Percentiles rank a stretch among this genome's conserved stretches.
Evolutionary conservation across 2,797 vertebrate species (phyloP).

Genomic region (Darevskia mixta): DNA sequence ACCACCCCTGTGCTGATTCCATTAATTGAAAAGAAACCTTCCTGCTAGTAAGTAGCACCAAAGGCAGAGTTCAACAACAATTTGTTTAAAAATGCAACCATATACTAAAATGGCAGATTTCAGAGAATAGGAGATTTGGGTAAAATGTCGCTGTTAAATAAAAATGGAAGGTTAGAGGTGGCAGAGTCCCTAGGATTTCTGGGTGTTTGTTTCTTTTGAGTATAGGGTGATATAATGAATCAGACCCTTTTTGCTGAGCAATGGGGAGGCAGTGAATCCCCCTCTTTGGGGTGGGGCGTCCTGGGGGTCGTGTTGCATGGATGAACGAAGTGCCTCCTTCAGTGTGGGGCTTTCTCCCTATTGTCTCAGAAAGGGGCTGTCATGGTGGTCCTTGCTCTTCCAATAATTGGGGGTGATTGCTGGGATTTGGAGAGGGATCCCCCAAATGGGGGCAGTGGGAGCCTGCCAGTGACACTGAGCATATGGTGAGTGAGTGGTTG

Average conservation of each 20-base stretch:
- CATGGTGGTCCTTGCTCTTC: background rate
- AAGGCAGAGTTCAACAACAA: background rate
- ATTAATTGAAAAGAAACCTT: no score
- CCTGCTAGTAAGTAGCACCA: background rate
- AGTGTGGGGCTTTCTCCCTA: background rate
- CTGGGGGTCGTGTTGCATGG: background rate
- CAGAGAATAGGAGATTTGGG: background rate
- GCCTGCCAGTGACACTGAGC: no score
- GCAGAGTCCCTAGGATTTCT: rapidly evolving
- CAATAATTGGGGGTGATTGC: no score
- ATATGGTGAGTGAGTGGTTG: background rate
- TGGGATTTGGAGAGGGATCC: background rate
- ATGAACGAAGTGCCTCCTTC: background rate
- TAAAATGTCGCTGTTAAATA: background rate
- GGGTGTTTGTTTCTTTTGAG: no score
- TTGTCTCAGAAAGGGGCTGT: background rate
- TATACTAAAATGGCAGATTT: background rate
- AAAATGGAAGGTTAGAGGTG: background rate
- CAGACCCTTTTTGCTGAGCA: no score
- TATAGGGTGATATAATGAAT: background rate
- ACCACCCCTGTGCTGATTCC: background rate
- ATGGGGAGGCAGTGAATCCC: background rate
- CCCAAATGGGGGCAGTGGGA: background rate
- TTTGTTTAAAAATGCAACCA: background rate
- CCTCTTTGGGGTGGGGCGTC: background rate